phyloP scores from a whole-genome alignment of 1,140 invertebrate species.

The Drosophila hydei region DNA sequence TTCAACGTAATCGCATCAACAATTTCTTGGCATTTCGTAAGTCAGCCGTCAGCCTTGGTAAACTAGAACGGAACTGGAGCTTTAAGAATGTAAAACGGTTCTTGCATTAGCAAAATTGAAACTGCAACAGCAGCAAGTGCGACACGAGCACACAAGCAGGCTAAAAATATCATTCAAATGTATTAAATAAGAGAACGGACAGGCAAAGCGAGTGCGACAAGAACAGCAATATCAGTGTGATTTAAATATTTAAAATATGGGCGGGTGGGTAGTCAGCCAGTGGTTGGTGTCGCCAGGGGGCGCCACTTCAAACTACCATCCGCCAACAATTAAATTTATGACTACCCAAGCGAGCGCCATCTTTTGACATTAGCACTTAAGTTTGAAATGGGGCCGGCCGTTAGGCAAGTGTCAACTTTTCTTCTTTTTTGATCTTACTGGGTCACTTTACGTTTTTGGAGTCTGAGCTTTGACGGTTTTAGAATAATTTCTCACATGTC shows the following conservation, averaged over 20 bases:
- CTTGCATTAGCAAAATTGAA: conserved; percentile 77
- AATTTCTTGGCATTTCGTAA: conserved; percentile 67
- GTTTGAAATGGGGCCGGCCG: background rate
- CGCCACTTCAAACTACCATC: conserved; percentile 47
- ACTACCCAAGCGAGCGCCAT: conserved; percentile 3
- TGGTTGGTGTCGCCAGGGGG: conserved; percentile 24
- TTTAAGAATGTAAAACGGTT: conserved; percentile 53
- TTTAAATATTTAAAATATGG: background rate
- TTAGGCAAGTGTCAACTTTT: conserved; percentile 29
- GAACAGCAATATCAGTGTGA: background rate
- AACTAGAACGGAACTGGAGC: conserved; percentile 71
- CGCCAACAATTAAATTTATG: conserved; percentile 48
- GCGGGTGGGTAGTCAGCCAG: background rate
- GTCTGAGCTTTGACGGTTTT: conserved; percentile 28
- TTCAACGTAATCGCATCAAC: conserved; percentile 69
- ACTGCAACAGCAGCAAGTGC: conserved; percentile 28
- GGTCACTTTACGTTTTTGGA: conserved; percentile 17
- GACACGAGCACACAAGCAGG: conserved; percentile 9
- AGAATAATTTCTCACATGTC: conserved; percentile 54
- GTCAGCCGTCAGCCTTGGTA: conserved; percentile 57
- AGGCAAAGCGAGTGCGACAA: background rate
- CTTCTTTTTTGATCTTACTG: conserved; percentile 16
- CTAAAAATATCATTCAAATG: background rate
- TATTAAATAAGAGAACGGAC: background rate
- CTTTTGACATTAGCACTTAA: conserved; percentile 41